phyloP scores from a whole-genome alignment of 2,888 invertebrate genomes.

The Drosophila merina region DNA sequence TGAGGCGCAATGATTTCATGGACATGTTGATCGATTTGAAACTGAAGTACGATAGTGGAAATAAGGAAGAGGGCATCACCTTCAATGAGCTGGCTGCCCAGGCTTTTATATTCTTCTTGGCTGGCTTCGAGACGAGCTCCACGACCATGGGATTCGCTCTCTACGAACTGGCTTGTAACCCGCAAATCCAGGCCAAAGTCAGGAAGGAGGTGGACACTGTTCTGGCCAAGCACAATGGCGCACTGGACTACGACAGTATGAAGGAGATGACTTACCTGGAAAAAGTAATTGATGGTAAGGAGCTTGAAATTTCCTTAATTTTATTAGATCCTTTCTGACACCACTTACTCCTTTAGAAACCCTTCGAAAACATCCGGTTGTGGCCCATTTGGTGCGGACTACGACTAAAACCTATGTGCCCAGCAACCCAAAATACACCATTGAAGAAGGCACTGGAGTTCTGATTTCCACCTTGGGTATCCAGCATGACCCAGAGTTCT shows the following conservation, averaged over 20 bases:
- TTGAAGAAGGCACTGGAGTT: slow-evolving; percentile 84
- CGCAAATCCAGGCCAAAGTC: slow-evolving; percentile 83
- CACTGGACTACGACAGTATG: slow-evolving; percentile 84
- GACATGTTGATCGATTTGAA: slow-evolving; percentile 83
- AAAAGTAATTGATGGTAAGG: slow-evolving; percentile 84
- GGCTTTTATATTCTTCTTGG: slow-evolving; percentile 85
- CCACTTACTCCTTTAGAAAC: slow-evolving; percentile 83
- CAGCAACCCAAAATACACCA: slow-evolving; percentile 81
- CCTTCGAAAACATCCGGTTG: slow-evolving; percentile 85
- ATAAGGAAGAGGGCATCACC: slow-evolving; percentile 68
- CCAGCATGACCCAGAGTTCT: slow-evolving; percentile 85
- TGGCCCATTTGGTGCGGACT: slow-evolving; percentile 63
- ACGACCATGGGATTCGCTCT: slow-evolving; percentile 84
- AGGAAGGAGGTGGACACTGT: slow-evolving; percentile 82
- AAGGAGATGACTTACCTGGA: slow-evolving; percentile 84
- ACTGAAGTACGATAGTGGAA: slow-evolving; percentile 53
- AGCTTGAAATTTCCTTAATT: not conserved
- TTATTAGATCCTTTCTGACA: not conserved
- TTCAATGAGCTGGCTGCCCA: slow-evolving; percentile 84
- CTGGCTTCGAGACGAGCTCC: slow-evolving; percentile 85
- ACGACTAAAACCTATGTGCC: slow-evolving; percentile 40
- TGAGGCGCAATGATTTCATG: slow-evolving; percentile 86
- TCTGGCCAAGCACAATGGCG: slow-evolving; percentile 74
- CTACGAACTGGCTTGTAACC: slow-evolving; percentile 84
- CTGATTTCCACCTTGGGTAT: slow-evolving; percentile 83